phyloP scores from a whole-genome alignment of 2,888 invertebrate species.

The Itoplectis maculator region DNA sequence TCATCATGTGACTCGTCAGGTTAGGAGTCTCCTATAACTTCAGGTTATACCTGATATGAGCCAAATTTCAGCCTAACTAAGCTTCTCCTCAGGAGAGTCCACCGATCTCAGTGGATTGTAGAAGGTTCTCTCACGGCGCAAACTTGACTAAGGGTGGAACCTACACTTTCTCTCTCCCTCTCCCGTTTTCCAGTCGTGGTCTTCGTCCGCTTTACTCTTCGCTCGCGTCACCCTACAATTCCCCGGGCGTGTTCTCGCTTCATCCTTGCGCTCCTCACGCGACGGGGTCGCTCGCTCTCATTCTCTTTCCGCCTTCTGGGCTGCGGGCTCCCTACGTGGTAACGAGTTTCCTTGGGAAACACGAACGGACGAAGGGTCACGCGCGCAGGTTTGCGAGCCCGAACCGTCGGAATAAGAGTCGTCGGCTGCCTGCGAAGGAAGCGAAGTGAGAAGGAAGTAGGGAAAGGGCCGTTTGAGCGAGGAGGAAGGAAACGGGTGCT shows the following conservation, averaged over 20 bases:
- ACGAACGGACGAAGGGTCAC: slow-evolving; percentile 55
- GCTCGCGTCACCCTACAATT: slow-evolving; percentile 12
- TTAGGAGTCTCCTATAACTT: too few species aligned
- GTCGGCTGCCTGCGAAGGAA: slow-evolving; percentile 53
- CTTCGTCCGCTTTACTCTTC: slow-evolving; percentile 17
- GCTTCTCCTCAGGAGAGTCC: not conserved
- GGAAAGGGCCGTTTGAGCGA: not conserved
- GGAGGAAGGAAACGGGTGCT: slow-evolving; percentile 36
- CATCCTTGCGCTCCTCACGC: slow-evolving; percentile 36
- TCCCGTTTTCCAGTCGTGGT: not conserved
- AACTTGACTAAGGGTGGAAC: slow-evolving; percentile 13
- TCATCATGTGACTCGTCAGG: too few species aligned
- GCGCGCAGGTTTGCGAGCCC: slow-evolving; percentile 55
- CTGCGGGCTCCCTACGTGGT: slow-evolving; percentile 46
- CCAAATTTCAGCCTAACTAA: too few species aligned
- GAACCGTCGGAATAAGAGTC: slow-evolving; percentile 51
- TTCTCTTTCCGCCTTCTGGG: slow-evolving; percentile 21
- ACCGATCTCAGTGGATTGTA: not conserved
- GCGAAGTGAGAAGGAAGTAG: not conserved
- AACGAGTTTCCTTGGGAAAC: slow-evolving; percentile 67
- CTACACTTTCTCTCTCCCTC: not conserved
- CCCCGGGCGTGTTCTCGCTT: slow-evolving; percentile 34
- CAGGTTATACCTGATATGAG: too few species aligned
- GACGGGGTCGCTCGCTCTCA: not conserved
- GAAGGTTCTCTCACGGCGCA: not conserved